These are phyloP conservation scores for Silurus asotus DNA, from an alignment of 2,113 vertebrate species.

Conservation along the genomic window DNA sequence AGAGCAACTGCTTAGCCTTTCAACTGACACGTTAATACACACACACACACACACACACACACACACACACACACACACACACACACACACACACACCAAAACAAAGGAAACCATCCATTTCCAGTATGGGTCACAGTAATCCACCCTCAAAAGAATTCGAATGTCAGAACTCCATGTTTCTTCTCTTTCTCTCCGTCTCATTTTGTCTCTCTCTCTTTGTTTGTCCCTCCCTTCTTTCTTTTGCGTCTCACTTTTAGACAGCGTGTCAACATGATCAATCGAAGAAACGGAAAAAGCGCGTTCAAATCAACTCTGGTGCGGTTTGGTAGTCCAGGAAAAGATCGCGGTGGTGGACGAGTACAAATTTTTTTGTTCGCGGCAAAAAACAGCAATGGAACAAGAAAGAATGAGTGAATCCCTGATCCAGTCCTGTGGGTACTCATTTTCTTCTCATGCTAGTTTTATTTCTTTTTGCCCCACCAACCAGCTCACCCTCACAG, in stretches of 20 bases:
- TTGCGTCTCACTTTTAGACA: not conserved
- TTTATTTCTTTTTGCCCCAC: too few species aligned
- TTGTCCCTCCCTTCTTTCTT: not conserved
- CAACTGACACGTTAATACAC: slow-evolving; percentile 13
- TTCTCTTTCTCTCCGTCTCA: not conserved
- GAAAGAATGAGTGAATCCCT: not conserved
- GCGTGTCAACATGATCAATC: not conserved
- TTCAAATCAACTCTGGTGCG: not conserved
- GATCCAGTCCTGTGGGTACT: not conserved
- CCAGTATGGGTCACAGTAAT: not conserved
- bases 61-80: not conserved
- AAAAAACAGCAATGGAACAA: too few species aligned
- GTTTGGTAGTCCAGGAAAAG: not conserved
- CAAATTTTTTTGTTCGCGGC: not conserved
- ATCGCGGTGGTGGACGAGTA: not conserved
- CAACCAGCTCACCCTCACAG: not conserved
- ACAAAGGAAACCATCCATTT: slow-evolving; percentile 11
- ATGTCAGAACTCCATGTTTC: not conserved
- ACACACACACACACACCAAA: not conserved
- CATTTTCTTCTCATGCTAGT: too few species aligned
- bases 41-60: not conserved
- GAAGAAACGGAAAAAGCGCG: not conserved
- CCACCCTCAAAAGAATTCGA: not conserved
- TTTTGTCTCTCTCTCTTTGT: slow-evolving; percentile 3
- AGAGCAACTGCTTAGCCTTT: slow-evolving; percentile 4